Base-by-base conservation (phyloP, 2,888 invertebrate genomes). In the Thelaira solivaga region DNA sequence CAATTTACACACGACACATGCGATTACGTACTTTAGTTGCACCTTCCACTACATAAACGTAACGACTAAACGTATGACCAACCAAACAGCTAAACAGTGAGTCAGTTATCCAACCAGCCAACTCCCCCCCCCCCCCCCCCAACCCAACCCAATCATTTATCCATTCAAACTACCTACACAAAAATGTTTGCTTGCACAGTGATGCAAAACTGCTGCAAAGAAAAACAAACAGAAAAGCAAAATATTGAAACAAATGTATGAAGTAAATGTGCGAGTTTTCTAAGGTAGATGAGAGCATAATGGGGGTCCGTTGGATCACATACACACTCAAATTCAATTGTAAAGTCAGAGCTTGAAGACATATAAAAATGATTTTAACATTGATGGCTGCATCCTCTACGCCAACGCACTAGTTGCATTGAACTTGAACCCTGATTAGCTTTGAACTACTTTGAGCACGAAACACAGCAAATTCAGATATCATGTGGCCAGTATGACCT, bases 1-100 rank as follows among this genome's bases (percentile, higher is more conserved):
- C 41, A 39, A 59, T 41, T 74, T 61, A 59, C 51, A 74, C 73
- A 74, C 73, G 59, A 65, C 51, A 57, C 51, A 59, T 51, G 57
- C 47, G 57, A 64, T 72, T 72, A 64, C 45, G 43, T 64, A 47
- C 16, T 65, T 59, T 41, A 41, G 22, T 51, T 61, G 61, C 51
- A 61, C 59, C 39, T 53, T 45, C 51, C 41, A 29, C 26, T 22
- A 26, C 57, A 68, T 11, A 4, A 49, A 29, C 13, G 55, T 61
- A 43, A 11, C 31, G n/a, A 18, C 20, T 2, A 18, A 24, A 36
- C 1, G 18, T 11, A 34, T 13, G 31, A 74, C 45, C 51, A 43
- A 45, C 18, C 36, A 26, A 62, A 55, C 29, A 8, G 10, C 22
- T 51, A 10, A n/a, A 1, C 16, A 22, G 45, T 10, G 20, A 16